These are phyloP conservation scores for Caenorhabditis zanzibari DNA, from an alignment of 2,888 invertebrate genomes.

Conservation along the genomic window DNA sequence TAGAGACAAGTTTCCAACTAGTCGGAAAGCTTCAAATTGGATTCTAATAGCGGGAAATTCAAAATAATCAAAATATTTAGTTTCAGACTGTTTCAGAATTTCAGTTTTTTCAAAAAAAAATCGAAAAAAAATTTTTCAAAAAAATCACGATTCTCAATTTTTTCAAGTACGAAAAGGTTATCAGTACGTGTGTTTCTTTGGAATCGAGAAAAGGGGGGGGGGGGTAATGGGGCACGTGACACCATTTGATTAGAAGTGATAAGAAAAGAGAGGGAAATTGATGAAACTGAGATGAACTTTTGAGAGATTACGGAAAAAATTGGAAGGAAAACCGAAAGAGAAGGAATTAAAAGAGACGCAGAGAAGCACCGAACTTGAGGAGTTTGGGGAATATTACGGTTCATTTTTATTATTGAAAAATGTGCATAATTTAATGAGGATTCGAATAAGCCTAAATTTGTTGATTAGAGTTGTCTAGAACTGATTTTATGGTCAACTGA, in stretches of 20 bases:
- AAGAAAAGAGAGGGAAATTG: constrained; percentile 1
- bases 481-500: no score
- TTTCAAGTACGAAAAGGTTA: constrained; percentile 46
- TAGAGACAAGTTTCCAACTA: no score
- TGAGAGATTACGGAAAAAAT: background rate
- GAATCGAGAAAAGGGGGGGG: background rate
- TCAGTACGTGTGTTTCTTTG: constrained; percentile 12
- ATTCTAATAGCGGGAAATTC: background rate
- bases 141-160: background rate
- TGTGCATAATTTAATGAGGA: no score
- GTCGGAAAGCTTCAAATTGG: no score
- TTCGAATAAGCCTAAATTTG: no score
- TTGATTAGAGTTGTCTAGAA: no score
- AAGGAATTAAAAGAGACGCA: background rate
- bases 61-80: background rate
- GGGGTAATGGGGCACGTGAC: constrained; percentile 34
- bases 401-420: no score
- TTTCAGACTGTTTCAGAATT: background rate
- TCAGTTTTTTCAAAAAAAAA: background rate
- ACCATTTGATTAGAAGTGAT: background rate
- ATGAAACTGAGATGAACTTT: constrained; percentile 14
- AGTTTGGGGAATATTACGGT: constrained; percentile 77
- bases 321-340: background rate
- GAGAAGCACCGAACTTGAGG: background rate
- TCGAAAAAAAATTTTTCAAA: no score